Evolutionary conservation across 53 echinoderm and acorn worm genomes (phyloP), one percentile per base, ranked within the genome.

Genomic region (Glandiceps talaboti): DNA sequence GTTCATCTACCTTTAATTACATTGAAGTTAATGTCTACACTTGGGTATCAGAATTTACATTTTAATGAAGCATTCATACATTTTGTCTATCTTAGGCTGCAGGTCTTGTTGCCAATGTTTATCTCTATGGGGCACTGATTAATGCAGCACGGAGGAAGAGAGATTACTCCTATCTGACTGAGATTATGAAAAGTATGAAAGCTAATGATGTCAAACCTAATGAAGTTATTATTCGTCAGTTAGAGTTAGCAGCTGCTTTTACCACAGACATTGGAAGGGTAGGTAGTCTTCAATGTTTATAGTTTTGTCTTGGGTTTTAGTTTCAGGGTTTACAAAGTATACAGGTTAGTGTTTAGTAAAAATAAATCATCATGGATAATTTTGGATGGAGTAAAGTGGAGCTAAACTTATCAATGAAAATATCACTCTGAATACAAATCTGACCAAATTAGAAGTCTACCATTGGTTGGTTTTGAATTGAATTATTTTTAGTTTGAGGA

Each of bases 101-200:
- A 14, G 94, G 91, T 20, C 29, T 89, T 29, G 81, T 77, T 33
- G 88, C 90, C 27, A 92, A 87, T 27, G 76, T 86, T 1, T 80
- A 83, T 33, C 20, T 94, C 6, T 94, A 92, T 74, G 86, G 88
- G n/a, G 90, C 92, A 12, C 75, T 94, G 75, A 90, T 94, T 31
- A 84, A 83, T 29, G 88, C 94, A 30, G 90, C 90, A 30, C 83
- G 82, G 30, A 88, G 80, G 29, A 80, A 74, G 30, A 82, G 74
- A 74, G 79, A 94, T 75, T 92, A 86, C 32, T 73, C 76, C 29
- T 94, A 94, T 79, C 73, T 92, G 82, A 83, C 72, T 0, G 83
- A 86, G 74, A 80, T 94, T 0, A 75, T 94, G 77, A 80, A 83
- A 33, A 79, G 82, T 78, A 94, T 94, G 92, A 86, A 90, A 76